Evolutionary conservation across 2,797 vertebrate genomes (phyloP).

Genomic region (Leptoclinus maculatus): DNA sequence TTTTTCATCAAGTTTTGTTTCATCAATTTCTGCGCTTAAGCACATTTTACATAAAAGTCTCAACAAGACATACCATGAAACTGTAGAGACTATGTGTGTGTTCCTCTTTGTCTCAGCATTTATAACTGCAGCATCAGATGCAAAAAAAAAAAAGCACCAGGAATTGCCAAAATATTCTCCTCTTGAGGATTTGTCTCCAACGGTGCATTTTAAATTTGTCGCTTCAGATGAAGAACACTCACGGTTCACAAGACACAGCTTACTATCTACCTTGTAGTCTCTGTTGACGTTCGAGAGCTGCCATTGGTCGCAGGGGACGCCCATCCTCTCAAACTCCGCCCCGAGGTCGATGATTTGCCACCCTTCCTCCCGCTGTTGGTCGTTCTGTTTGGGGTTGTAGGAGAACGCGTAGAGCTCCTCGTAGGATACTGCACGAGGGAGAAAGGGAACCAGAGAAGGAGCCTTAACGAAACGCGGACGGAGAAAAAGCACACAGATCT

Average conservation of each 20-base stretch:
- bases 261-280: conserved; percentile 88
- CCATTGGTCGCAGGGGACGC: conserved; percentile 94
- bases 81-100: not conserved
- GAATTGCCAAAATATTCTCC: not conserved
- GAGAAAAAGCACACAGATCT: not conserved
- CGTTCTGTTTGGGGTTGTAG: conserved; percentile 98
- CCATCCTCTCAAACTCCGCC: conserved; percentile 95
- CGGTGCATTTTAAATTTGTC: not conserved
- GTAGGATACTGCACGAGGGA: conserved; percentile 81
- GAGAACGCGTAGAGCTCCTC: conserved; percentile 97
- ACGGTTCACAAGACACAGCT: not conserved
- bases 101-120: not conserved
- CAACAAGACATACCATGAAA: not conserved
- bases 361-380: conserved; percentile 90
- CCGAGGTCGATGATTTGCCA: conserved; percentile 94
- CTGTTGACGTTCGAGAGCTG: conserved; percentile 95
- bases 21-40: not conserved
- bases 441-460: conserved; percentile 26
- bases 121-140: not conserved
- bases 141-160: not conserved
- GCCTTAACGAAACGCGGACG: not conserved
- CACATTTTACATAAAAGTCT: not conserved
- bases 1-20: not conserved
- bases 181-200: not conserved
- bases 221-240: not conserved